These are phyloP conservation scores for Chironomus riparius DNA, from an alignment of 2,888 invertebrate genomes.

Conservation along the genomic window DNA sequence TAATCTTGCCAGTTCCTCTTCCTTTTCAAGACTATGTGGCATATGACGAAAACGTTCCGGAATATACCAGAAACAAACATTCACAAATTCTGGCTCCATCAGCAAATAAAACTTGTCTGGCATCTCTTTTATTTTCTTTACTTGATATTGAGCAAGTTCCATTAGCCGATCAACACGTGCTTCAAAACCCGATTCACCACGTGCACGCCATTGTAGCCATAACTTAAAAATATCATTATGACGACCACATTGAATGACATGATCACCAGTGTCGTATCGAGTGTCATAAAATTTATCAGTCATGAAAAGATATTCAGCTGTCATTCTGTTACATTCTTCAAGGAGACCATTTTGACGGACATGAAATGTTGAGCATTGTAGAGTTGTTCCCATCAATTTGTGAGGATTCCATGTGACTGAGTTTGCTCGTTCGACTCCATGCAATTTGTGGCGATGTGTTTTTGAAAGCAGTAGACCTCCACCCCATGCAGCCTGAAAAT, in stretches of 20 bases:
- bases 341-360: constrained; percentile 94
- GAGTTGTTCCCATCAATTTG: constrained; percentile 92
- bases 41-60: constrained; percentile 44
- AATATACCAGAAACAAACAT: constrained; percentile 62
- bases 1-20: constrained; percentile 37
- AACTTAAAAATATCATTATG: constrained; percentile 99
- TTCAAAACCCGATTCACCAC: constrained; percentile 44
- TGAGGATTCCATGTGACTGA: constrained; percentile 99
- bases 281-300: constrained; percentile 98
- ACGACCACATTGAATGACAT: constrained; percentile 97
- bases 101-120: constrained; percentile 44
- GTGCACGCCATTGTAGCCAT: constrained; percentile 98
- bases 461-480: neutral
- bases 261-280: constrained; percentile 95
- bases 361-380: constrained; percentile 96
- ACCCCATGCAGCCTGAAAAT: constrained; percentile 2
- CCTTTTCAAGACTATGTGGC: constrained; percentile 40
- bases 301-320: constrained; percentile 98
- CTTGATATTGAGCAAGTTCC: constrained; percentile 48
- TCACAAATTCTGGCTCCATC: constrained; percentile 50
- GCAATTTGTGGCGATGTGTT: neutral
- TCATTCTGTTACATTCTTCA: constrained; percentile 89
- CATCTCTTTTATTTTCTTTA: constrained; percentile 40
- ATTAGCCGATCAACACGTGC: constrained; percentile 51
- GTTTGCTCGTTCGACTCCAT: constrained; percentile 53